Conservation (phyloP, 2,888 invertebrate genomes). For the Stenodema calcarata region DNA sequence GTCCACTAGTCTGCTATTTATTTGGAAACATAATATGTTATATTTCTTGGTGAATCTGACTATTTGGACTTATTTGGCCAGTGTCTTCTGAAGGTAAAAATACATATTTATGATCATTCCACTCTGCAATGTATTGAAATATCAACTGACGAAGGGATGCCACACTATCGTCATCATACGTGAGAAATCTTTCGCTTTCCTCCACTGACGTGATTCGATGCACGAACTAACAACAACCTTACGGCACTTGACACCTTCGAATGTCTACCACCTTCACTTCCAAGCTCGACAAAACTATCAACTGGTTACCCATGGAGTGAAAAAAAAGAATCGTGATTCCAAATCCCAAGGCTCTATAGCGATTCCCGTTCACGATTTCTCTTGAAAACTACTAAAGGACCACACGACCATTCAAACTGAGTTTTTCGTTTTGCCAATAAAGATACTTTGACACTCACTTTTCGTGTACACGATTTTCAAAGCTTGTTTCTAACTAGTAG, state of each 20-base stretch:
- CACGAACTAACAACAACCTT: neutral
- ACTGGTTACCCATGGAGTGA: neutral
- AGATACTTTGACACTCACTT: neutral
- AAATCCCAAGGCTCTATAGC: neutral
- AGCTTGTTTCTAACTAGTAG: neutral
- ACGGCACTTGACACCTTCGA: neutral
- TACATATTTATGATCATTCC: too few relatives aligned
- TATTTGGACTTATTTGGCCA: too few relatives aligned
- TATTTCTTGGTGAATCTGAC: too few relatives aligned
- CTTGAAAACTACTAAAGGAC: neutral
- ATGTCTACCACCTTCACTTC: neutral
- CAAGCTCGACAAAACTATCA: neutral
- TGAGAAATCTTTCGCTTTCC: neutral
- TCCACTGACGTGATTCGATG: neutral
- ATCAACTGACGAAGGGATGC: neutral
- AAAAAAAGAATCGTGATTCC: neutral
- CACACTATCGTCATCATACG: neutral
- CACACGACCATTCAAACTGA: neutral
- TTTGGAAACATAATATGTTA: too few relatives aligned
- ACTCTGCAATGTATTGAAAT: neutral
- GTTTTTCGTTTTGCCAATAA: neutral
- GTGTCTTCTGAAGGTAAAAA: too few relatives aligned
- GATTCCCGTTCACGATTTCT: conserved; percentile 5
- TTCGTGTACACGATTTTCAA: neutral
- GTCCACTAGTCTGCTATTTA: too few relatives aligned